Percentiles rank a stretch among this genome's conserved stretches.
These are phyloP conservation scores for Ennomos erosarius DNA, from an alignment of 2,888 invertebrate genomes.

Conservation along the genomic window DNA sequence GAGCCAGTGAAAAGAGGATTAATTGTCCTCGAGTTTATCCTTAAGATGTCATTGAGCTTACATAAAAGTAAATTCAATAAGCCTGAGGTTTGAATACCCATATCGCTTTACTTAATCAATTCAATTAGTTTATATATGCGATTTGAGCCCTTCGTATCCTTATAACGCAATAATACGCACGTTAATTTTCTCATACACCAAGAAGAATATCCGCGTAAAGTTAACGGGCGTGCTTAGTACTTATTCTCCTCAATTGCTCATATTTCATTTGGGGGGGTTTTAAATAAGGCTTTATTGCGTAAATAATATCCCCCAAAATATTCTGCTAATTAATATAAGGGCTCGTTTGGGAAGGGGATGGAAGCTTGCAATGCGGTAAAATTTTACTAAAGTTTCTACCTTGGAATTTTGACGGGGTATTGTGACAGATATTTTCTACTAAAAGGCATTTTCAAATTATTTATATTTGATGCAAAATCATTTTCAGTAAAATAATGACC, in stretches of 20 bases:
- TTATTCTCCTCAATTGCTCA: constrained; percentile 77
- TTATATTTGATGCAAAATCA: too few relatives aligned
- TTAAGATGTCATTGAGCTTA: too few relatives aligned
- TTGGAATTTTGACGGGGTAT: constrained; percentile 33
- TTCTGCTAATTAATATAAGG: constrained; percentile 83
- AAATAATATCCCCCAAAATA: constrained; percentile 82
- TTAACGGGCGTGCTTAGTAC: constrained; percentile 65
- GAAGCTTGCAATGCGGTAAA: constrained; percentile 37
- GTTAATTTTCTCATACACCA: constrained; percentile 6
- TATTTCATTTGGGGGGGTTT: constrained; percentile 77
- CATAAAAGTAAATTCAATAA: too few relatives aligned
- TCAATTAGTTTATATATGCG: not conserved
- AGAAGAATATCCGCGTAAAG: constrained; percentile 46
- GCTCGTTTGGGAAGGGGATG: constrained; percentile 63
- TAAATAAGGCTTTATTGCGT: constrained; percentile 83
- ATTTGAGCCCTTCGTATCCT: not conserved
- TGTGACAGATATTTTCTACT: constrained; percentile 7
- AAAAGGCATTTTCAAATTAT: not conserved
- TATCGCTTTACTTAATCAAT: too few relatives aligned
- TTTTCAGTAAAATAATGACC: too few relatives aligned
- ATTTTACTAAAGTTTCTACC: constrained; percentile 29
- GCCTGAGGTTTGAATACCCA: too few relatives aligned
- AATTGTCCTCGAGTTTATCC: too few relatives aligned
- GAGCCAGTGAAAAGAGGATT: too few relatives aligned
- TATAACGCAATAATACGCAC: too few relatives aligned